Evolutionary conservation across 1,140 invertebrate genomes (phyloP), one percentile per base, ranked within the genome.

Genomic region (Spodoptera frugiperda): DNA sequence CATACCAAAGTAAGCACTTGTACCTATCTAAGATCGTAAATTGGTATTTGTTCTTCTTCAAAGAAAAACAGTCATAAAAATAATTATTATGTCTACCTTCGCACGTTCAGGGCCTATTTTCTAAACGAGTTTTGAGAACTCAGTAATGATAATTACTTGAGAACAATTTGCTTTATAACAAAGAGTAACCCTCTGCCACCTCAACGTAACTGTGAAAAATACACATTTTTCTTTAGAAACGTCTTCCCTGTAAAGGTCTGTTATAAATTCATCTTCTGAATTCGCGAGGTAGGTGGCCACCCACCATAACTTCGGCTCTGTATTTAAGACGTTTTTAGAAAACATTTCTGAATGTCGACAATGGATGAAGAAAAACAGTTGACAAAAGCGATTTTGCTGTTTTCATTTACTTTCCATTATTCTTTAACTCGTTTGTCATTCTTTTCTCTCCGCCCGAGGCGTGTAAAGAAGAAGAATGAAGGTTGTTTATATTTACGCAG

Each of bases 371-470:
- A 84, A 88, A 80, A 89, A 82, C 83, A 81, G 87, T 87, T 84
- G 85, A 89, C 86, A 90, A 89, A 91, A 85, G 88, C 84, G 87
- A 91, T 90, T 92, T 91, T 82, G 79, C 87, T 87, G 87, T 91
- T 89, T 91, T 91, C 89, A 91, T 92, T 92, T 91, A 91, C 89
- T 89, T 90, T 90, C 89, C 85, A 92, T 92, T 92, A 92, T 92
- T 90, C 88, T 88, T 90, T 89, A 89, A 90, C 89, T 90, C 87
- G 84, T 91, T 91, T 90, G 89, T 91, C 89, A 92, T 92, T 90
- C 89, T 92, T 90, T 90, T 89, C 84, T 88, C 84, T 83, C 75
- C 81, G 79, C 76, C 78, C 79, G 82, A 79, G 80, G 80, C 82
- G 85, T 83, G 87, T 85, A 85, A 89, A 87, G 86, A 89, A 89